A percentile compares a stretch with the other conserved stretches of the same genome.
Conservation (phyloP, 2,113 vertebrate species). For the Chionis minor region DNA sequence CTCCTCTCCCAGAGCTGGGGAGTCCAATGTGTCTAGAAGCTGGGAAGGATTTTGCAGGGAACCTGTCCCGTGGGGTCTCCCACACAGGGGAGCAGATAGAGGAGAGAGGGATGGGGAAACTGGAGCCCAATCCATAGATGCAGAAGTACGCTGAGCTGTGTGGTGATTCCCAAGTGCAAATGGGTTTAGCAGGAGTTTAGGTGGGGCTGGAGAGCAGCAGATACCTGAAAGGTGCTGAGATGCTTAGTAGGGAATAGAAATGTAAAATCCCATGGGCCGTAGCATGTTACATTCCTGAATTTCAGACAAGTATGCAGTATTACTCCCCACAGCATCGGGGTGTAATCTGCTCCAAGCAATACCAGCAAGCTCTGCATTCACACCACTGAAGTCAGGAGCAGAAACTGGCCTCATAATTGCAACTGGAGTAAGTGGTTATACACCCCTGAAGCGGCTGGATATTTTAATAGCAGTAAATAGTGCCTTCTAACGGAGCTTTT, state of each 20-base stretch:
- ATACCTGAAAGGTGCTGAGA: not conserved
- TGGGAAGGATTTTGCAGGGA: not conserved
- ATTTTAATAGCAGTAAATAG: not conserved
- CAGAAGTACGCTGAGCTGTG: not conserved
- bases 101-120: not conserved
- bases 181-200: not conserved
- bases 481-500: not conserved
- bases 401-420: not conserved
- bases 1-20: not conserved
- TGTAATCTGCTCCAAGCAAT: not conserved
- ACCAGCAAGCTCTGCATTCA: not conserved
- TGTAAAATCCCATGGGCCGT: not conserved
- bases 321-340: not conserved
- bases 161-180: not conserved
- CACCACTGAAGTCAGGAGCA: not conserved
- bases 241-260: not conserved
- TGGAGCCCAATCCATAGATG: rapidly evolving
- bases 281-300: not conserved
- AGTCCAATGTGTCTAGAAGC: not conserved
- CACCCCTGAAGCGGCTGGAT: not conserved
- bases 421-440: not conserved
- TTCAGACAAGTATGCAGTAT: not conserved
- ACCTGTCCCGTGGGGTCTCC: not conserved
- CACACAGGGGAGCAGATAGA: not conserved
- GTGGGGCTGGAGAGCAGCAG: not conserved